phyloP scores from a whole-genome alignment of 2,888 invertebrate genomes.

The Leucoptera coffeella region DNA sequence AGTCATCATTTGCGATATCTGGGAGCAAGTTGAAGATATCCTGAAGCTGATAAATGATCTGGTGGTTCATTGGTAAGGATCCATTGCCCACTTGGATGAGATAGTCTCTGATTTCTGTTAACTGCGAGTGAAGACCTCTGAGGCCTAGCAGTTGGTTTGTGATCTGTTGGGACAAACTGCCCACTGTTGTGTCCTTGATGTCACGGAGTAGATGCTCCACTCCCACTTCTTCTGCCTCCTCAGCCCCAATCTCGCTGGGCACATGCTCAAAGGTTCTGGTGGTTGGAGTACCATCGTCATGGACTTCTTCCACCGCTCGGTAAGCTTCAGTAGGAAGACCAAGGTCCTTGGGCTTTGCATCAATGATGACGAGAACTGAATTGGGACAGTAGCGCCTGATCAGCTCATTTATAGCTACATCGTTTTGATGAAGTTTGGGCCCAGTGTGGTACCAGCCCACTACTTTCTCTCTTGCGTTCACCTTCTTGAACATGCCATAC shows the following conservation, averaged over 20 bases:
- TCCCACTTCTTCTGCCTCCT: slow-evolving; percentile 99
- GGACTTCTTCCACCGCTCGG: slow-evolving; percentile 96
- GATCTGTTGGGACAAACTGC: slow-evolving; percentile 93
- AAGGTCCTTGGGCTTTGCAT: slow-evolving; percentile 95
- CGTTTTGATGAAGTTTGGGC: slow-evolving; percentile 97
- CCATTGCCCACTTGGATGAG: slow-evolving; percentile 80
- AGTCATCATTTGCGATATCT: slow-evolving; percentile 87
- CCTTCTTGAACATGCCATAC: slow-evolving; percentile 99
- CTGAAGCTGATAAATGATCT: slow-evolving; percentile 95
- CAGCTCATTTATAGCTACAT: slow-evolving; percentile 96
- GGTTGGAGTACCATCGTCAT: slow-evolving; percentile 98
- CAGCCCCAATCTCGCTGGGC: slow-evolving; percentile 98
- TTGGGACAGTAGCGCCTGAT: slow-evolving; percentile 93
- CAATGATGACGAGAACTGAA: slow-evolving; percentile 97
- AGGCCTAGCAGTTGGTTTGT: slow-evolving; percentile 95
- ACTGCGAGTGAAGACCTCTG: slow-evolving; percentile 88
- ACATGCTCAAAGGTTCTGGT: slow-evolving; percentile 99
- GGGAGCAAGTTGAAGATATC: slow-evolving; percentile 97
- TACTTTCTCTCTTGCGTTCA: slow-evolving; percentile 95
- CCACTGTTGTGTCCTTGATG: slow-evolving; percentile 93
- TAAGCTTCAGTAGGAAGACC: slow-evolving; percentile 99
- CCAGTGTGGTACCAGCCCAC: slow-evolving; percentile 99
- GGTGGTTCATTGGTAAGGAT: slow-evolving; percentile 94
- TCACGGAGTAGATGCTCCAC: slow-evolving; percentile 96
- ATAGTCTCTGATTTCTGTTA: slow-evolving; percentile 90